phyloP scores from a whole-genome alignment of 2,113 vertebrate genomes.

The Mirounga angustirostris region DNA sequence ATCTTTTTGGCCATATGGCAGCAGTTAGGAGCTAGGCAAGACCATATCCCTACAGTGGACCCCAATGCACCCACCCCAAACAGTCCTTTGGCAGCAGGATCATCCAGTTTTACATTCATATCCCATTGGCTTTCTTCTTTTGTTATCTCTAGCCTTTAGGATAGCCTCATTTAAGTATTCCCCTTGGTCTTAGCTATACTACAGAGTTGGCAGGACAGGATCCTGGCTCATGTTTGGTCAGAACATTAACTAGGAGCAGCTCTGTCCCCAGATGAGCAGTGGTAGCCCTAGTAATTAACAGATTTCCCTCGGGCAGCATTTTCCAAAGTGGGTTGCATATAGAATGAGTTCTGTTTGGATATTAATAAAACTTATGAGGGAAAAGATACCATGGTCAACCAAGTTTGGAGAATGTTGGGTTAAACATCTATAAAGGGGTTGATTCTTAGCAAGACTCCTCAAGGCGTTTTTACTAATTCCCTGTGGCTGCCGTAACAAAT shows the following conservation, averaged over 20 bases:
- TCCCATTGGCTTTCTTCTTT: not conserved
- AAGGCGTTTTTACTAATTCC: not conserved
- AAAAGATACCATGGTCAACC: not conserved
- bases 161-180: not conserved
- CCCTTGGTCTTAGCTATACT: not conserved
- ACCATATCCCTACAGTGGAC: not conserved
- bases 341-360: not conserved
- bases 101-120: not conserved
- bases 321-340: slow-evolving; percentile 52
- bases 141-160: not conserved
- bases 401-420: not conserved
- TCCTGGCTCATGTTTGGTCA: slow-evolving; percentile 15
- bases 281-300: slow-evolving; percentile 62
- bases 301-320: slow-evolving; percentile 73
- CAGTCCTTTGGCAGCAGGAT: not conserved
- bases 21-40: not conserved
- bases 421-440: not conserved
- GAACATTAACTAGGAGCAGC: slow-evolving; percentile 27
- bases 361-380: slow-evolving; percentile 3
- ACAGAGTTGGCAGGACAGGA: not conserved
- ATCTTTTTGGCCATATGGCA: not conserved
- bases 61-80: not conserved
- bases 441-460: not conserved
- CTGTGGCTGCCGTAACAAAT: not conserved
- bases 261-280: slow-evolving; percentile 3